Conservation (phyloP, 2,797 vertebrate genomes). For the Chelon labrosus region DNA sequence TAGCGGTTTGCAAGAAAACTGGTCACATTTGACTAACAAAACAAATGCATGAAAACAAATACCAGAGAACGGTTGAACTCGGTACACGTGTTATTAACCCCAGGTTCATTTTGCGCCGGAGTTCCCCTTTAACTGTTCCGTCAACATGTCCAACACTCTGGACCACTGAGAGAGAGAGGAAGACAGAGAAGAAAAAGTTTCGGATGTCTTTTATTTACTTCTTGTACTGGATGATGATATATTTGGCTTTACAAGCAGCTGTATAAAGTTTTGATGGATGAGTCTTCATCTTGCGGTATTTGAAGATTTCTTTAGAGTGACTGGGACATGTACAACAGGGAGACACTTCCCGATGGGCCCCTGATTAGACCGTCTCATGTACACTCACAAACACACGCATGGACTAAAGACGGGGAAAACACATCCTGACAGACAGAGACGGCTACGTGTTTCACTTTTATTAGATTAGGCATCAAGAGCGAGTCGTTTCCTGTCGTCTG, state of each 20-base stretch:
- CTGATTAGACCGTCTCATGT: neutral
- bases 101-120: too few relatives aligned
- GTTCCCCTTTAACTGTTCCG: conserved; percentile 42
- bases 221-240: neutral
- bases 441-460: conserved; percentile 60
- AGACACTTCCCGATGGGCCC: conserved; percentile 13
- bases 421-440: conserved; percentile 32
- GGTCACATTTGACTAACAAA: too few relatives aligned
- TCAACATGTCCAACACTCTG: conserved; percentile 15
- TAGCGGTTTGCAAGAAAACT: too few relatives aligned
- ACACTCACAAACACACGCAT: conserved; percentile 12
- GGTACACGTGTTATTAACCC: too few relatives aligned
- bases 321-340: conserved; percentile 7
- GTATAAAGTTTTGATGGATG: conserved; percentile 5
- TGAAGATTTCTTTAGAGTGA: conserved; percentile 12
- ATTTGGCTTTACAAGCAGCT: neutral
- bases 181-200: neutral
- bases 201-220: conserved; percentile 5
- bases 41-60: too few relatives aligned
- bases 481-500: conserved; percentile 51
- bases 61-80: too few relatives aligned
- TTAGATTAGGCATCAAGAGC: conserved; percentile 66
- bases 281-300: neutral
- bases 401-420: conserved; percentile 25
- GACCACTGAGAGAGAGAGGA: neutral